Percentiles rank a stretch among this genome's conserved stretches.
phyloP scores from a whole-genome alignment of 2,797 vertebrate species.

The Sebastes flavidus region DNA sequence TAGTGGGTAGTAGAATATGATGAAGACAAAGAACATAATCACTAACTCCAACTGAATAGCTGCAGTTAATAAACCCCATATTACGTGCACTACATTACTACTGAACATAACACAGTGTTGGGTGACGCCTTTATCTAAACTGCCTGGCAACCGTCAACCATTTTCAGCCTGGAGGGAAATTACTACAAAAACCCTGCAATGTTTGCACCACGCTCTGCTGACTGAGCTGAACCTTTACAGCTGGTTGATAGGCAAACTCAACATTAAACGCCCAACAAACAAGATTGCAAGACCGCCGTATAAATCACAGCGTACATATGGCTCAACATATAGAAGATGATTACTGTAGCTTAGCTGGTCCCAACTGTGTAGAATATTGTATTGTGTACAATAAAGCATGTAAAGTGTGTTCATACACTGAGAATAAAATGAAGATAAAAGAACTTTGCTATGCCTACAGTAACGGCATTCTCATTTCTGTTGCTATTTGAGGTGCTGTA shows the following conservation, averaged over 20 bases:
- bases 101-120: not conserved
- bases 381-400: not conserved
- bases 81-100: not conserved
- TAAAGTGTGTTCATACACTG: not conserved
- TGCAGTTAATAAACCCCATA: not conserved
- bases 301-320: too few relatives aligned
- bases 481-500: not conserved
- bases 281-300: too few relatives aligned
- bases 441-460: not conserved
- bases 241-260: not conserved
- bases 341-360: not conserved
- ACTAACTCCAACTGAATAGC: not conserved
- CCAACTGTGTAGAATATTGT: not conserved
- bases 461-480: not conserved
- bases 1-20: too few relatives aligned
- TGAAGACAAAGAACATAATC: not conserved
- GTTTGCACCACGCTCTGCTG: not conserved
- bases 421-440: constrained; percentile 4
- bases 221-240: not conserved
- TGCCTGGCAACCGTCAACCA: not conserved
- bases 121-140: not conserved
- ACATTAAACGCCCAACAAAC: not conserved
- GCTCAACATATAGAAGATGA: not conserved
- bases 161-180: not conserved
- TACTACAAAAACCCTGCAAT: constrained; percentile 8